A percentile compares a stretch with the other conserved stretches of the same genome.
These are phyloP conservation scores for Lagodon rhomboides DNA, from an alignment of 2,797 vertebrate species.

Conservation along the genomic window DNA sequence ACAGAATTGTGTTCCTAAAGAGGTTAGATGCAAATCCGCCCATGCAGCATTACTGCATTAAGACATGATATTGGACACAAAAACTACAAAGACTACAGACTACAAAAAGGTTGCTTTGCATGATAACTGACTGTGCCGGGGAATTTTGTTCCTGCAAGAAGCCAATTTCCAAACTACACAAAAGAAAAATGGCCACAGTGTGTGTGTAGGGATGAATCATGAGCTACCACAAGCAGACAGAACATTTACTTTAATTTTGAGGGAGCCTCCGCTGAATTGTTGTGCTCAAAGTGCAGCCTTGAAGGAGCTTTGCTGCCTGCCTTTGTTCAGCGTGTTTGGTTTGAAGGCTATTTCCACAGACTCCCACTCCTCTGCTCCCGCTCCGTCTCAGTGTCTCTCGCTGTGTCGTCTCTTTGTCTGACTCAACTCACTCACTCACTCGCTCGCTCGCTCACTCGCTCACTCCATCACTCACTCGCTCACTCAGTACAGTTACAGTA, in stretches of 20 bases:
- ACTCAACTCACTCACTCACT: constrained; percentile 28
- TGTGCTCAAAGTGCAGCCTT: constrained; percentile 63
- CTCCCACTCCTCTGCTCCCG: constrained; percentile 65
- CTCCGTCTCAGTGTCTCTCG: constrained; percentile 69
- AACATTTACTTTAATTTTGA: constrained; percentile 70
- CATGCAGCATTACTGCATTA: not conserved
- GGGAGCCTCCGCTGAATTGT: constrained; percentile 44
- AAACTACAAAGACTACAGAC: too few relatives aligned
- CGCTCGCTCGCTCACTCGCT: constrained; percentile 44
- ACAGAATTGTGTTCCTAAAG: not conserved
- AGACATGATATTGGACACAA: not conserved
- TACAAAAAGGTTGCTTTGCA: not conserved
- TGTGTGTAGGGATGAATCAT: constrained; percentile 52
- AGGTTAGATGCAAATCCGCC: not conserved
- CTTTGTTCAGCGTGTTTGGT: constrained; percentile 72
- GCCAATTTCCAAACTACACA: constrained; percentile 32
- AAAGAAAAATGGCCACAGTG: constrained; percentile 42
- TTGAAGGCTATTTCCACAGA: constrained; percentile 72
- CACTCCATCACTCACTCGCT: constrained; percentile 37
- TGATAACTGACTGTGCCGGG: constrained; percentile 11
- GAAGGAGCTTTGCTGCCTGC: constrained; percentile 54
- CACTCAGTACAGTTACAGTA: constrained; percentile 1
- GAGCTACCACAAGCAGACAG: constrained; percentile 45
- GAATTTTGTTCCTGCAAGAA: constrained; percentile 28
- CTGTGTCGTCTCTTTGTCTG: constrained; percentile 69